phyloP scores from a whole-genome alignment of 2,888 invertebrate species.

The Trissonchulus latispiculum region DNA sequence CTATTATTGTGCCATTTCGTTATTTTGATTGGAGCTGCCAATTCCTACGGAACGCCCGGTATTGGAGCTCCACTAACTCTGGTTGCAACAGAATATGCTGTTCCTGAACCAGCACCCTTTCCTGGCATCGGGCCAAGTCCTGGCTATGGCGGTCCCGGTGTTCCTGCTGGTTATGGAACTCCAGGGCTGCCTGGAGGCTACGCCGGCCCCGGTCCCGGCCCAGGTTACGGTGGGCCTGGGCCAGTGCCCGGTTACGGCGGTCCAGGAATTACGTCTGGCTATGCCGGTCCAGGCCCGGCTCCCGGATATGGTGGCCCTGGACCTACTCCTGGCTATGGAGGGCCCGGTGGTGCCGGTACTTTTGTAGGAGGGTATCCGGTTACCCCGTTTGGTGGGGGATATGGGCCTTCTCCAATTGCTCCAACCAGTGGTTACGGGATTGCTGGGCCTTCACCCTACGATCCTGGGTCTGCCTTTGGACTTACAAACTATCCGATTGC shows the following conservation, averaged over 20 bases:
- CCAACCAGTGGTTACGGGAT: neutral
- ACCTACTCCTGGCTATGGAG: neutral
- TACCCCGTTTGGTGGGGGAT: neutral
- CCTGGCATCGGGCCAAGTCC: neutral
- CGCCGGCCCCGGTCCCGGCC: neutral
- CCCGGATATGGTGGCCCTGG: neutral
- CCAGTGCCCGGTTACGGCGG: neutral
- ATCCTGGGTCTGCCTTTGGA: neutral
- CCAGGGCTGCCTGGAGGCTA: neutral
- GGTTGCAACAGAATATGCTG: too few relatives aligned
- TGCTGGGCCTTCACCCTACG: neutral
- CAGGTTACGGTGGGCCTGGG: neutral
- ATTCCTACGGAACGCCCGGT: too few relatives aligned
- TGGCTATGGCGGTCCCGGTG: neutral
- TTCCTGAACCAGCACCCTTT: too few relatives aligned
- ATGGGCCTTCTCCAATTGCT: neutral
- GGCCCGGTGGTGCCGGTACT: neutral
- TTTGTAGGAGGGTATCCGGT: neutral
- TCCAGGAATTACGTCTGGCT: neutral
- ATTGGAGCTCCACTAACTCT: too few relatives aligned
- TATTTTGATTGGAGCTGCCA: too few relatives aligned
- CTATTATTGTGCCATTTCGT: too few relatives aligned
- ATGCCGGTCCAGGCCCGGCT: neutral
- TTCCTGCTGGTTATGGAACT: neutral
- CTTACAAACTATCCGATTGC: neutral